These are phyloP conservation scores for Ammospiza caudacuta DNA, from an alignment of 2,113 vertebrate genomes.

Conservation along the genomic window DNA sequence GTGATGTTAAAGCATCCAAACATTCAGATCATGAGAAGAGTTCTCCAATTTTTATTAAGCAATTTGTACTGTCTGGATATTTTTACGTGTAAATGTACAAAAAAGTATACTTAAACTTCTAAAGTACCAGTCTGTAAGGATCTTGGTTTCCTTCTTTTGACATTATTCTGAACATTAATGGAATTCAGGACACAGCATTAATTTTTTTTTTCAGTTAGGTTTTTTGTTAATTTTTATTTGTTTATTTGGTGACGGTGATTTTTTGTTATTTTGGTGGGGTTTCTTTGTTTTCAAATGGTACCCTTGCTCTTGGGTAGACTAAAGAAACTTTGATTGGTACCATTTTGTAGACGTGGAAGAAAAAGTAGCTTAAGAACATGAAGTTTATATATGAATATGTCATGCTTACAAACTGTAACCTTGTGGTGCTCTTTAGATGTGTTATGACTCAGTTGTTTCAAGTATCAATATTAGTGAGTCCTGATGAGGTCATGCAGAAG, in stretches of 20 bases:
- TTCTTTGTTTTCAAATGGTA: not conserved
- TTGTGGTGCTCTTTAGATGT: not conserved
- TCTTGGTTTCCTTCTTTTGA: not conserved
- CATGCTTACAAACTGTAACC: not conserved
- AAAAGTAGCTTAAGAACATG: not conserved
- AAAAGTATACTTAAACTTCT: not conserved
- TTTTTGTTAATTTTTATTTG: fast-evolving
- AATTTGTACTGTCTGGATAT: not conserved
- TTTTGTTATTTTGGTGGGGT: not conserved
- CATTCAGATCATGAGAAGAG: not conserved
- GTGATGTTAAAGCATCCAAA: not conserved
- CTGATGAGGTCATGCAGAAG: not conserved
- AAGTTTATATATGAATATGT: not conserved
- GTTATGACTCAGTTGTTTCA: not conserved
- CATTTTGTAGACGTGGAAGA: not conserved
- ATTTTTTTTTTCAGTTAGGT: not conserved
- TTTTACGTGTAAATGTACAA: not conserved
- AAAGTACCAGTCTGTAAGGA: not conserved
- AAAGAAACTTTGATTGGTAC: not conserved
- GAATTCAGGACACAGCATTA: not conserved
- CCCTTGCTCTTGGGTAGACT: not conserved
- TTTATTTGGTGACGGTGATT: not conserved
- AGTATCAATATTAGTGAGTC: not conserved
- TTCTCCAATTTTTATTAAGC: not conserved
- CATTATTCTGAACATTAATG: not conserved